phyloP scores from a whole-genome alignment of 2,888 invertebrate genomes.

The Lymantria monacha region DNA sequence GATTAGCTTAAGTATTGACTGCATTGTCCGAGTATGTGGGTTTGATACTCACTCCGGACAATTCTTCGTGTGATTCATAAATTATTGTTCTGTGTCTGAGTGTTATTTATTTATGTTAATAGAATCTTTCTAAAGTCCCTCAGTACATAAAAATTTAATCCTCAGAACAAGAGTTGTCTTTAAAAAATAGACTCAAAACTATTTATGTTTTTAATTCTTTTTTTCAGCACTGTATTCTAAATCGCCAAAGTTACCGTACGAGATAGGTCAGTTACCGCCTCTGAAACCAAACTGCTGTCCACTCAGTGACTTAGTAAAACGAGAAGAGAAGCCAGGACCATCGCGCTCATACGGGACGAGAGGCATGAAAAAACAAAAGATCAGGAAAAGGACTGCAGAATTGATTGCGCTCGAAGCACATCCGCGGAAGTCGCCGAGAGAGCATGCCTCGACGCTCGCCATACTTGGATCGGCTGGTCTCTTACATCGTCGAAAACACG shows the following conservation, averaged over 20 bases:
- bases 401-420: slow-evolving; percentile 73
- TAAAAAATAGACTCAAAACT: not conserved
- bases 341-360: slow-evolving; percentile 68
- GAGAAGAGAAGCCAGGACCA: slow-evolving; percentile 65
- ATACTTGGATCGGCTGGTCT: slow-evolving; percentile 86
- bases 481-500: slow-evolving; percentile 76
- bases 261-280: slow-evolving; percentile 85
- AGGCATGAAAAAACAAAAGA: slow-evolving; percentile 65
- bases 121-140: no score
- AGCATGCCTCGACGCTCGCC: slow-evolving; percentile 93
- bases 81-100: no score
- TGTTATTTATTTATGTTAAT: no score
- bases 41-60: no score
- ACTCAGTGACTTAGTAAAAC: slow-evolving; percentile 71
- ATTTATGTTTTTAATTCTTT: slow-evolving; percentile 5
- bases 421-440: slow-evolving; percentile 92
- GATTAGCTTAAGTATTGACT: no score
- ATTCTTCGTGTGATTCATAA: no score
- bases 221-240: slow-evolving; percentile 80
- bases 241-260: slow-evolving; percentile 88
- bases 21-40: no score
- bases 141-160: no score
- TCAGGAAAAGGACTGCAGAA: slow-evolving; percentile 56
- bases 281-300: slow-evolving; percentile 81
- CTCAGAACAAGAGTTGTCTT: no score